Conservation (phyloP, 2,888 invertebrate species). For the Cotesia congregata region DNA sequence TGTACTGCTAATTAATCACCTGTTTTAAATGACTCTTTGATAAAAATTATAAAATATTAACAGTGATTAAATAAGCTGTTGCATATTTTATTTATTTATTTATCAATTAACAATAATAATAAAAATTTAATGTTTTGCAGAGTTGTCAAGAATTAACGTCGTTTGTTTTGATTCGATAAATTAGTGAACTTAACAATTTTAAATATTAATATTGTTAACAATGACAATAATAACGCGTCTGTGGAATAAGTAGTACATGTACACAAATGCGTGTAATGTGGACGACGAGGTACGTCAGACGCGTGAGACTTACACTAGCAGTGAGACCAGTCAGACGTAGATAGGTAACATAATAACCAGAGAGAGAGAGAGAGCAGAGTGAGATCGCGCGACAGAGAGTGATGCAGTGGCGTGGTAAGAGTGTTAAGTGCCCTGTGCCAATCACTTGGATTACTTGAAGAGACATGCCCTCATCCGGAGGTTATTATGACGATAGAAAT, state of each 20-base stretch:
- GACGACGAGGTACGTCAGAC: constrained; percentile 20
- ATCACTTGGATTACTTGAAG: constrained; percentile 68
- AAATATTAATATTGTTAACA: neutral
- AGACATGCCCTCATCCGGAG: constrained; percentile 68
- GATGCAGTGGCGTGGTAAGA: constrained; percentile 68
- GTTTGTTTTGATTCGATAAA: no score
- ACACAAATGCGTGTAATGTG: constrained; percentile 22
- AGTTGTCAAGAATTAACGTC: no score
- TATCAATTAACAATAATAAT: no score
- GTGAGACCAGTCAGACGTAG: constrained; percentile 15
- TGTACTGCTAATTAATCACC: constrained; percentile 24
- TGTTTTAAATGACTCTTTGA: constrained; percentile 8
- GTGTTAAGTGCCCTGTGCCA: constrained; percentile 67
- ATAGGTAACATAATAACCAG: constrained; percentile 31
- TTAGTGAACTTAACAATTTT: neutral
- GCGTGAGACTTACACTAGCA: constrained; percentile 7
- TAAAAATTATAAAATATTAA: neutral
- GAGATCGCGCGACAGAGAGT: constrained; percentile 62
- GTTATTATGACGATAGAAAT: constrained; percentile 74
- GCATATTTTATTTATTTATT: neutral
- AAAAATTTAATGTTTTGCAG: no score
- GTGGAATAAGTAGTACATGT: constrained; percentile 15
- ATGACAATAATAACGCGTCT: neutral
- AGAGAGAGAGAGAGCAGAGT: constrained; percentile 48
- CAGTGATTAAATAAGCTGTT: neutral